Evolutionary conservation across 2,888 invertebrate species (phyloP).

Genomic region (Diaphora mendica): DNA sequence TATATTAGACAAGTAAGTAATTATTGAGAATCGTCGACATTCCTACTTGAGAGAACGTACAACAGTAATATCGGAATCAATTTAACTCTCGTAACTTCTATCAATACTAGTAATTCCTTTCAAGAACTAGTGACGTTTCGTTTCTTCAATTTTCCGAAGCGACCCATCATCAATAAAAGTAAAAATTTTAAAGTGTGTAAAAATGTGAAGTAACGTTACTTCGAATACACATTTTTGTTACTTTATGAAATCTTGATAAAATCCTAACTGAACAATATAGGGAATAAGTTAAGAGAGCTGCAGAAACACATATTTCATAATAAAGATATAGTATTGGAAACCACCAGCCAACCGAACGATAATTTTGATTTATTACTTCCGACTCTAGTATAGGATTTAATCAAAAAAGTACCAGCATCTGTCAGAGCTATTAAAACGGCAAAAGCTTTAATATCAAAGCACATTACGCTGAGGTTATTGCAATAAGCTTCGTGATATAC

Average conservation of each 20-base stretch:
- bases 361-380: conserved; percentile 60
- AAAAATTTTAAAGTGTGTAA: too few relatives aligned
- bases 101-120: neutral
- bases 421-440: conserved; percentile 69
- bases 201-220: too few relatives aligned
- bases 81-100: neutral
- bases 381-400: conserved; percentile 67
- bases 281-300: too few relatives aligned
- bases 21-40: neutral
- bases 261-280: too few relatives aligned
- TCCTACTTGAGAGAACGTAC: too few relatives aligned
- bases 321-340: conserved; percentile 23
- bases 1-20: too few relatives aligned
- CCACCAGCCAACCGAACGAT: conserved; percentile 42
- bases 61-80: neutral
- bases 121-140: neutral
- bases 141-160: neutral
- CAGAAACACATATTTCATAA: too few relatives aligned
- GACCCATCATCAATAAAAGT: too few relatives aligned
- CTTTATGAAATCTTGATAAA: too few relatives aligned
- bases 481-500: conserved; percentile 61
- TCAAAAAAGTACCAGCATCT: conserved; percentile 72
- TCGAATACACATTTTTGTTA: too few relatives aligned
- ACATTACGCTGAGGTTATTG: conserved; percentile 72
- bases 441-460: conserved; percentile 72